These are phyloP conservation scores for Apamea crenata DNA, from an alignment of 2,888 invertebrate genomes.

Conservation along the genomic window DNA sequence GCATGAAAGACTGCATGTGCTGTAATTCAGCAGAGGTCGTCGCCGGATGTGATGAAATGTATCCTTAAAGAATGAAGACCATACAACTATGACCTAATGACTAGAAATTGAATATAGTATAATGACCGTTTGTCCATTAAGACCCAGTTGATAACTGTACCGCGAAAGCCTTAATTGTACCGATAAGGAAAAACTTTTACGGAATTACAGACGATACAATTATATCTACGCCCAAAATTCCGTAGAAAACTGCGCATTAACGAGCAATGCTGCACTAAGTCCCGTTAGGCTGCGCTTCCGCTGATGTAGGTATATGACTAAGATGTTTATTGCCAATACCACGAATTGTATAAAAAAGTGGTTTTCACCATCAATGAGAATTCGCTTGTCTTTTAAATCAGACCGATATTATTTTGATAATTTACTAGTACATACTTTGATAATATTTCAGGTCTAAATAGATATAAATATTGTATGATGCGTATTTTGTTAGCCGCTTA, in stretches of 20 bases:
- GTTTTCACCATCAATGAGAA: conserved; percentile 21
- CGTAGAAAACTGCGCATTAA: conserved; percentile 22
- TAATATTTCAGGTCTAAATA: not conserved
- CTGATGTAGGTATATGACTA: conserved; percentile 37
- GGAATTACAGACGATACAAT: not conserved
- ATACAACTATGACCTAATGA: not conserved
- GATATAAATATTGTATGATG: not conserved
- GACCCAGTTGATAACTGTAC: not conserved
- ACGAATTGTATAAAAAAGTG: conserved; percentile 29
- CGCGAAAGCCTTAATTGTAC: not conserved
- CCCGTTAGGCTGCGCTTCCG: conserved; percentile 27
- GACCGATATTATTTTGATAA: conserved; percentile 4
- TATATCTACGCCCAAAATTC: conserved; percentile 23
- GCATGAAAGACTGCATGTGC: not conserved
- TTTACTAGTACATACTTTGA: not conserved
- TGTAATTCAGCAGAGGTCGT: not conserved
- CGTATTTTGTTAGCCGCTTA: conserved; percentile 21
- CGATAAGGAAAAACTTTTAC: conserved; percentile 9
- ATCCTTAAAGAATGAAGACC: not conserved
- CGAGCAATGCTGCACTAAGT: conserved; percentile 5
- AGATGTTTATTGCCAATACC: conserved; percentile 33
- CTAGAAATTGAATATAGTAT: not conserved
- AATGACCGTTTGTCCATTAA: not conserved
- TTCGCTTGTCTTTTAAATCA: not conserved
- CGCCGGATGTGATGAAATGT: not conserved